phyloP scores from a whole-genome alignment of 1,140 invertebrate species.

The Euwallacea fornicatus region DNA sequence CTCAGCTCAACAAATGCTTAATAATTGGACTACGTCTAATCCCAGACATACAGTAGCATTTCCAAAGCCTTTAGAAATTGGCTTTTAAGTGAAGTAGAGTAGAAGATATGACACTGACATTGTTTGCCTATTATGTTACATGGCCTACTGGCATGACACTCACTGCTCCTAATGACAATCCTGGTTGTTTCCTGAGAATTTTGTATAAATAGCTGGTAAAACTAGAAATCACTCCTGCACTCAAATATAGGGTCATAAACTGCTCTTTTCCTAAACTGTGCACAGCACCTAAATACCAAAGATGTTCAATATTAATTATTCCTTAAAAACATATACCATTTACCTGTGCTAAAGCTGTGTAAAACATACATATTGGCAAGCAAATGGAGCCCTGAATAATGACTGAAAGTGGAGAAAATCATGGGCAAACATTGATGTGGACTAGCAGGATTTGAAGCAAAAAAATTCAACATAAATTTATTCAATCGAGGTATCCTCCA shows the following conservation, averaged over 20 bases:
- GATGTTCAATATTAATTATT: conserved; percentile 8
- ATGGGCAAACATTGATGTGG: conserved; percentile 79
- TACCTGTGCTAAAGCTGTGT: conserved; percentile 76
- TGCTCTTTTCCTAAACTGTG: conserved; percentile 87
- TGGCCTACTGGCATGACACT: conserved; percentile 49
- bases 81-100: no score
- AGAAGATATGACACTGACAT: neutral
- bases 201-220: conserved; percentile 84
- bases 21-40: no score
- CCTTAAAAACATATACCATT: neutral
- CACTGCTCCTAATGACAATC: conserved; percentile 88
- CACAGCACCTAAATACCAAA: conserved; percentile 60
- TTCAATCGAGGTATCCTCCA: conserved; percentile 80
- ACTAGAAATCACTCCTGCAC: conserved; percentile 84
- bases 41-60: no score
- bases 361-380: conserved; percentile 95
- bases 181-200: conserved; percentile 64
- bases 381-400: conserved; percentile 84
- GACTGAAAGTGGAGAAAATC: conserved; percentile 92
- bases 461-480: conserved; percentile 80
- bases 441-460: conserved; percentile 77
- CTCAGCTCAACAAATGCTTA: no score
- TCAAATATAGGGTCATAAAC: conserved; percentile 88
- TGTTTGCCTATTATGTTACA: no score
- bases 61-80: no score